These are phyloP conservation scores for Crotalus helleri DNA, from an alignment of 2,113 vertebrate species.

Conservation along the genomic window DNA sequence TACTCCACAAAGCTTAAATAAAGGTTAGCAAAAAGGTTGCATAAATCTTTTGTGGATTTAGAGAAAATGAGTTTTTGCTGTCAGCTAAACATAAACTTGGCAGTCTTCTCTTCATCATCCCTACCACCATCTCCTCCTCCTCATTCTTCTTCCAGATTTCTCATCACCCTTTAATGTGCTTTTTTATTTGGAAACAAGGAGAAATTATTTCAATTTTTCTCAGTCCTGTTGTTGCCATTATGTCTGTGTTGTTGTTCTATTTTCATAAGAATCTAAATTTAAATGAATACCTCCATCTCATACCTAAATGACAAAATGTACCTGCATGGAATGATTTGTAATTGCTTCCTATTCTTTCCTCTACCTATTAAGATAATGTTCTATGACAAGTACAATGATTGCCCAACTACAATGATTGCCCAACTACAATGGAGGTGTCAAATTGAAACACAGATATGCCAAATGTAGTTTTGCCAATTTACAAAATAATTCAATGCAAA, in stretches of 20 bases:
- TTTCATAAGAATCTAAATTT: not conserved
- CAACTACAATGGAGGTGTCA: not conserved
- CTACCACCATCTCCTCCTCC: not conserved
- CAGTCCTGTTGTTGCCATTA: not conserved
- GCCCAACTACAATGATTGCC: not conserved
- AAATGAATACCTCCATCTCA: constrained; percentile 14
- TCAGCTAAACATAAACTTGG: constrained; percentile 25
- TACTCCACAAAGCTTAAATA: constrained; percentile 42
- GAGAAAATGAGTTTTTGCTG: not conserved
- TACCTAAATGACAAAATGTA: not conserved
- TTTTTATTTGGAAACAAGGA: not conserved
- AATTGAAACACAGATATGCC: not conserved
- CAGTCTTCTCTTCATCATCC: constrained; percentile 4
- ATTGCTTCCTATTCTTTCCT: not conserved
- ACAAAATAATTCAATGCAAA: not conserved
- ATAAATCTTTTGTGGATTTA: constrained; percentile 46
- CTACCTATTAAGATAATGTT: not conserved
- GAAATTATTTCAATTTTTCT: constrained; percentile 24
- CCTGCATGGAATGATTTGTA: not conserved
- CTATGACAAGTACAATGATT: not conserved
- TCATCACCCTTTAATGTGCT: not conserved
- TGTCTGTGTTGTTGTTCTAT: not conserved
- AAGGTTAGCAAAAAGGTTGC: constrained; percentile 52
- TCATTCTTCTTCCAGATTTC: not conserved
- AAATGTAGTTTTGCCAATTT: constrained; percentile 10